Base-by-base conservation (phyloP, 1,140 invertebrate species). In the Orchesella cincta region DNA sequence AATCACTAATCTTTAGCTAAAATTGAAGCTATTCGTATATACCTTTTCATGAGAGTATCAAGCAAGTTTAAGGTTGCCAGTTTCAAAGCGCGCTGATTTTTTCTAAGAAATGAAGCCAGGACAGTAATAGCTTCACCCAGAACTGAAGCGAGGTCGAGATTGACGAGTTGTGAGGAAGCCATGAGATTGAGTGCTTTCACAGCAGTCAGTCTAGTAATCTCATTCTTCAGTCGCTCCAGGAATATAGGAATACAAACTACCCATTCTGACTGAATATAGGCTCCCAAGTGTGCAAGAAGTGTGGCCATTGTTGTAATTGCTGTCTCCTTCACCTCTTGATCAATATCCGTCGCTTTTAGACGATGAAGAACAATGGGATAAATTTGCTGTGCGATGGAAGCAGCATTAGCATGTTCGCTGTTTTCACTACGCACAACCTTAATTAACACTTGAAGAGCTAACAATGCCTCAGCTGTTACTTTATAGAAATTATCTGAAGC, bases 401-500 rank as follows among this genome's bases (percentile, higher is more conserved):
- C 74, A 79, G 64, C 54, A 62, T 54, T 57, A 57, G 73, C 51
- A 84, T 82, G 76, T 80, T 79, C 73, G 5, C 36, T 8, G 23
- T 74, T 54, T 76, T 28, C 57, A 54, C 74, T 78, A 75, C 96
- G 88, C 80, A 98, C 94, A 12, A 98, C 95, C 87, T 95, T 95
- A 3, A 98, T 95, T 54, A 99, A 88, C 77, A 97, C 93, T 84
- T 99, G 96, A 73, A 98, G 88, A 34, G 98, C 96, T 16, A 96
- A 86, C 26, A 99, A 86, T 0, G 95, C 95, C 87, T 98, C 96
- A 0, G 97, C 96, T 3, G 96, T 96, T 57, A 99, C 98, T 87
- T 99, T 99, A 86, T 99, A 99, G 87, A 99, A 99, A 51, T 92
- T 91, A 90, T 99, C 97, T 36, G 91, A 90, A 18, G 98, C 95